phyloP scores from a whole-genome alignment of 2,113 vertebrate genomes.

The Phrynosoma platyrhinos region DNA sequence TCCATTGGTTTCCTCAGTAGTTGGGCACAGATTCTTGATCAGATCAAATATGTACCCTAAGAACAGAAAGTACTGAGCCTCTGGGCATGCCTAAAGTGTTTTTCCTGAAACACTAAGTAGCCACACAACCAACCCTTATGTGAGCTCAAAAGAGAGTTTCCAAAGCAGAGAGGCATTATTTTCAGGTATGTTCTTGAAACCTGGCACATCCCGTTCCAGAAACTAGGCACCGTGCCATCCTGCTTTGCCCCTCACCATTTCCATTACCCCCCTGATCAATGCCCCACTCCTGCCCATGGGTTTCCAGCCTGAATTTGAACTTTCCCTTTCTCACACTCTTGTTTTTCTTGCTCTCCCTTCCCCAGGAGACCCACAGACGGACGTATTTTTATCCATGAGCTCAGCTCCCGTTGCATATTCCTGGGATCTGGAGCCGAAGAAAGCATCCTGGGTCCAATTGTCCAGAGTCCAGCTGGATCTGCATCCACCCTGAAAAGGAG shows the following conservation, averaged over 20 bases:
- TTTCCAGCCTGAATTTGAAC: conserved; percentile 15
- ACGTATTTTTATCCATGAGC: conserved; percentile 45
- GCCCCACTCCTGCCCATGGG: not conserved
- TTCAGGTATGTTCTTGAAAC: not conserved
- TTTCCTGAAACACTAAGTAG: not conserved
- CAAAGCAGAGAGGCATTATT: not conserved
- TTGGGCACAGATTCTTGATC: not conserved
- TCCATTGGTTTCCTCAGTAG: no score
- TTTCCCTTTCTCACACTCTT: conserved; percentile 10
- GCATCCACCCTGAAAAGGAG: not conserved
- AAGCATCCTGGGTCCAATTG: not conserved
- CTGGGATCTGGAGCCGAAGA: conserved; percentile 27
- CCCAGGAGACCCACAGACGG: not conserved
- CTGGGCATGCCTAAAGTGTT: not conserved
- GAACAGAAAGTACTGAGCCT: no score
- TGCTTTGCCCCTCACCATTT: not conserved
- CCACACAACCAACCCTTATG: not conserved
- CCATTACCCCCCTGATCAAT: conserved; percentile 45
- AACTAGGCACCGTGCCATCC: not conserved
- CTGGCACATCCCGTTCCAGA: not conserved
- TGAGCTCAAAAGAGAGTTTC: not conserved
- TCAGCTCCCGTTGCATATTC: conserved; percentile 45
- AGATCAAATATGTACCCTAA: not conserved
- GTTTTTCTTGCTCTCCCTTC: conserved; percentile 18
- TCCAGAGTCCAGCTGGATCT: conserved; percentile 29